Evolutionary conservation across 2,888 invertebrate genomes (phyloP).

Genomic region (Dasysyrphus tricinctus): DNA sequence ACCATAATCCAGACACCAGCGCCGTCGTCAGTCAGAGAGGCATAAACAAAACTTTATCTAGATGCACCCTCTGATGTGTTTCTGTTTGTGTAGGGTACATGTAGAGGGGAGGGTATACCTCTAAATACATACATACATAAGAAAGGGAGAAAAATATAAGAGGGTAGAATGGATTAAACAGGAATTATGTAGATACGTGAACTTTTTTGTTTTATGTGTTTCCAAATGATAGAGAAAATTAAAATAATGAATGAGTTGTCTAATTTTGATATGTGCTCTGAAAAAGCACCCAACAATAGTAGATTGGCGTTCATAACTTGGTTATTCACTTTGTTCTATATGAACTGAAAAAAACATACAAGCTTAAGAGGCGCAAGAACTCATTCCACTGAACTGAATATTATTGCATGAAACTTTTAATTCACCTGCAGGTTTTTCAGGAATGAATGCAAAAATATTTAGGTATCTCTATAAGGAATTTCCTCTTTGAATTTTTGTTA

Average conservation of each 20-base stretch:
- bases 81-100: background rate
- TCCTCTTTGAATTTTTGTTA: no score
- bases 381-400: no score
- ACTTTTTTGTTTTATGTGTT: constrained; percentile 32
- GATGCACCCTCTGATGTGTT: constrained; percentile 21
- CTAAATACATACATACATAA: background rate
- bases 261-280: constrained; percentile 24
- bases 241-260: constrained; percentile 45
- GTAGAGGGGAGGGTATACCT: background rate
- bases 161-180: constrained; percentile 35
- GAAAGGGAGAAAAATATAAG: background rate
- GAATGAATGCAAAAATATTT: no score
- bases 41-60: constrained; percentile 58
- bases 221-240: constrained; percentile 45
- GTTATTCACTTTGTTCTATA: background rate
- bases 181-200: constrained; percentile 55
- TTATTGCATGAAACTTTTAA: no score
- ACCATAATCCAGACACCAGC: constrained; percentile 45
- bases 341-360: background rate
- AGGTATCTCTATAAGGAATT: no score
- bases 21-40: constrained; percentile 23
- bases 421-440: no score
- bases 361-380: background rate
- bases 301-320: background rate
- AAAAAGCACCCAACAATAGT: background rate